phyloP scores from a whole-genome alignment of 53 echinoderm and acorn worm genomes.

The Mesocentrotus franciscanus region DNA sequence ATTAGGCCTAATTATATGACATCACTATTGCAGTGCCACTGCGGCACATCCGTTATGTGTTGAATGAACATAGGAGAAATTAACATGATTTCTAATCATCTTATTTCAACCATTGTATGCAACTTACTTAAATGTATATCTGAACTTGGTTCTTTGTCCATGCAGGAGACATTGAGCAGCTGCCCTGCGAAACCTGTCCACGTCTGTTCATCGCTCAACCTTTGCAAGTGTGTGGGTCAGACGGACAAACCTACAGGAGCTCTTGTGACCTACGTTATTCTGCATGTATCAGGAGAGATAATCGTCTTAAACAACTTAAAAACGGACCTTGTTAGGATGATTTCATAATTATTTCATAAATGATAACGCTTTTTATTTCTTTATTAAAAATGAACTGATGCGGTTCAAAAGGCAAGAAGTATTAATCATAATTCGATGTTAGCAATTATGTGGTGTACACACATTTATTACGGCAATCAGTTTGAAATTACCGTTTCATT shows the following conservation, averaged over 20 bases:
- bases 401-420: not conserved
- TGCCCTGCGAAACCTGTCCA: not conserved
- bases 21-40: not conserved
- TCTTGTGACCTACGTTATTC: constrained; percentile 44
- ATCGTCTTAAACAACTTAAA: not conserved
- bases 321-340: not conserved
- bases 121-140: not conserved
- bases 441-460: too few species aligned
- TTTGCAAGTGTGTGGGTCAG: constrained; percentile 39
- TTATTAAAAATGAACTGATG: not conserved
- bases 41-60: not conserved
- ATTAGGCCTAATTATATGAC: too few species aligned
- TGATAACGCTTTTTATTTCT: not conserved
- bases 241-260: constrained; percentile 45
- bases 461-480: too few species aligned
- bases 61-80: not conserved
- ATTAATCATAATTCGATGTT: too few species aligned
- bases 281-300: constrained; percentile 26
- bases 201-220: not conserved
- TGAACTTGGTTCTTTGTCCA: not conserved
- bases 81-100: not conserved
- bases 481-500: too few species aligned
- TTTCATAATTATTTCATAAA: not conserved
- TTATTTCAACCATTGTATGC: not conserved
- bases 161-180: not conserved